These are phyloP conservation scores for Eurystomus glaucurus DNA, from an alignment of 2,797 vertebrate genomes.

Conservation along the genomic window DNA sequence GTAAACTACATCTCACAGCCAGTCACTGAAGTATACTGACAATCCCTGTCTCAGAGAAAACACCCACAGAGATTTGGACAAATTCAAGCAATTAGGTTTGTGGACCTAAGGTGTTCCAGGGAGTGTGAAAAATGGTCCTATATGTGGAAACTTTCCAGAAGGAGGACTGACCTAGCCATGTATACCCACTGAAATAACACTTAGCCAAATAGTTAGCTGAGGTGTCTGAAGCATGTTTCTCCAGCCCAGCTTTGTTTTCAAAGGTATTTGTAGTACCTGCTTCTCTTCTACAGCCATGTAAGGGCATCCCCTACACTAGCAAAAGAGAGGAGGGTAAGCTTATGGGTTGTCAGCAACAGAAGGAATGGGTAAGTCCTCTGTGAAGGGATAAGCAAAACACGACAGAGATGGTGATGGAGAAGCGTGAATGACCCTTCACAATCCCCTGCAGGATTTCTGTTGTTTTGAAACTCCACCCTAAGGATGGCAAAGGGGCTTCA, in stretches of 20 bases:
- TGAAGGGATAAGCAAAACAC: not conserved
- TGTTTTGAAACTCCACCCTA: not conserved
- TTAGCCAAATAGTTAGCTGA: not conserved
- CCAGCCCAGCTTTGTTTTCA: not conserved
- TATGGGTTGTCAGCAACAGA: not conserved
- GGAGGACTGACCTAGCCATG: not conserved
- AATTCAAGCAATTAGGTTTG: not conserved
- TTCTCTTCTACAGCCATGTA: not conserved
- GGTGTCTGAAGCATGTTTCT: not conserved
- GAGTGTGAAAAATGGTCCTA: not conserved
- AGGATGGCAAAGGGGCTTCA: not conserved
- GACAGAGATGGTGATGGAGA: not conserved
- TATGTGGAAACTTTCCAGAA: not conserved
- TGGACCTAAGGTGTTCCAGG: not conserved
- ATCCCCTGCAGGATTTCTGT: not conserved
- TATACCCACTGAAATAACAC: not conserved
- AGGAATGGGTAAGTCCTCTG: not conserved
- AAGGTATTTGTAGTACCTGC: not conserved
- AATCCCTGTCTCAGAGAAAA: not conserved
- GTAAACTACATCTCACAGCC: not conserved
- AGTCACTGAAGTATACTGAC: not conserved
- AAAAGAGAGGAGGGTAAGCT: rapidly evolving
- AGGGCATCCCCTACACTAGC: not conserved
- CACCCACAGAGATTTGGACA: not conserved
- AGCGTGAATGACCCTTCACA: rapidly evolving